A percentile compares a stretch with the other conserved stretches of the same genome.
Evolutionary conservation across 2,113 vertebrate species (phyloP).

Genomic region (Suricata suricatta): DNA sequence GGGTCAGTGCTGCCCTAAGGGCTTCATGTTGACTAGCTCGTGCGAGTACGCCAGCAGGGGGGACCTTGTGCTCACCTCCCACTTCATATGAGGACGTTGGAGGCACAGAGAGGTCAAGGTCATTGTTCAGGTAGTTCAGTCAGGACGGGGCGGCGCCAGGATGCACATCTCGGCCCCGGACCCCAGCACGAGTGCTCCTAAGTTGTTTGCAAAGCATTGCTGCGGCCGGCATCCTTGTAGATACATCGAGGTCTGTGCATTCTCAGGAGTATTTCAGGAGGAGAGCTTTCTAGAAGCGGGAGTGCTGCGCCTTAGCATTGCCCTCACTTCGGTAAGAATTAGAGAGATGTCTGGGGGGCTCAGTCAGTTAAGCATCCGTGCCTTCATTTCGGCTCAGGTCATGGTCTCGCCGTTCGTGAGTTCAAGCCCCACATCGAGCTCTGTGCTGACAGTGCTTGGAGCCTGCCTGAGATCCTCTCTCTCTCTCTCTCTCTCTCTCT

Average conservation of each 20-base stretch:
- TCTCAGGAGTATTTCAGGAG: background rate
- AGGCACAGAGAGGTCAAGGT: background rate
- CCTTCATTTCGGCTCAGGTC: too few relatives aligned
- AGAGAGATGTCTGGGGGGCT: too few relatives aligned
- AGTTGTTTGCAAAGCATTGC: too few relatives aligned
- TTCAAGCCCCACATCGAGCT: too few relatives aligned
- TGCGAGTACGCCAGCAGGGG: background rate
- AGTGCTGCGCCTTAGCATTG: background rate
- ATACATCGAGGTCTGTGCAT: rapidly evolving
- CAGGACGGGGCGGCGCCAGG: background rate
- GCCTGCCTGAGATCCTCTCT: too few relatives aligned
- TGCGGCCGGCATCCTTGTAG: rapidly evolving
- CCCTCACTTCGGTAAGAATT: background rate
- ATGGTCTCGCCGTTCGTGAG: too few relatives aligned
- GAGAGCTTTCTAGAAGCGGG: background rate
- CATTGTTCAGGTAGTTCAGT: background rate
- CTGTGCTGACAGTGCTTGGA: too few relatives aligned
- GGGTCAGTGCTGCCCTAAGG: too few relatives aligned
- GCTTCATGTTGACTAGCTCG: background rate
- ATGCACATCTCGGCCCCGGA: background rate
- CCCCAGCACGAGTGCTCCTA: too few relatives aligned
- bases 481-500: too few relatives aligned
- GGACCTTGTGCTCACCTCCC: background rate
- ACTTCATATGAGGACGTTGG: background rate
- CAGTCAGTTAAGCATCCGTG: too few relatives aligned